A percentile compares a stretch with the other conserved stretches of the same genome.
Conservation (phyloP, 1,140 invertebrate genomes). For the Drosophila tropicalis region DNA sequence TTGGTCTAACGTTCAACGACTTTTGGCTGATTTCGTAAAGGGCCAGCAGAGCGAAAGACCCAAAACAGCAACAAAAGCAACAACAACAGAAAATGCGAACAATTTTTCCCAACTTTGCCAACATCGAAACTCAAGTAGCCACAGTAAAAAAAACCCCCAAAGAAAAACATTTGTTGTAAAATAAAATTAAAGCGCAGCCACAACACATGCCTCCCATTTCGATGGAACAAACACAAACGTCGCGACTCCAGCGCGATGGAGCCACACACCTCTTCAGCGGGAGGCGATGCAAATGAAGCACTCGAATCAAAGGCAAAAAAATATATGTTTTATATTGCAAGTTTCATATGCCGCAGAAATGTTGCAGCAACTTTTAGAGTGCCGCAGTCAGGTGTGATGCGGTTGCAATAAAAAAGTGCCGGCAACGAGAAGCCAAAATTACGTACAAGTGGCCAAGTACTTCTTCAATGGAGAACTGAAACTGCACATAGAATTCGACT, state of each 20-base stretch:
- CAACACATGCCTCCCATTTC: conserved; percentile 77
- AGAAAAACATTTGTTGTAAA: conserved; percentile 47
- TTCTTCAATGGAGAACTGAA: no score
- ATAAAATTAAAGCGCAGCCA: conserved; percentile 39
- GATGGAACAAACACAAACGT: conserved; percentile 56
- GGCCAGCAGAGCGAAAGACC: conserved; percentile 62
- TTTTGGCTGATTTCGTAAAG: conserved; percentile 78
- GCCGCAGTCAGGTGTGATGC: conserved; percentile 13
- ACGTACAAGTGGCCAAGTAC: neutral
- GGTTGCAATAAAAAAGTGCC: neutral
- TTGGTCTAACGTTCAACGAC: conserved; percentile 68
- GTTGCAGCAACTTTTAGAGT: conserved; percentile 64
- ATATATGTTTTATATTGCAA: conserved; percentile 33
- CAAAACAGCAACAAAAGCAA: conserved; percentile 23
- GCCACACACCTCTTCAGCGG: conserved; percentile 12
- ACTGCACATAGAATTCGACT: no score
- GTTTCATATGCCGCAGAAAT: conserved; percentile 54
- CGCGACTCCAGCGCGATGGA: no score
- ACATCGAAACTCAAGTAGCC: conserved; percentile 66
- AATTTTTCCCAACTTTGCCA: conserved; percentile 42
- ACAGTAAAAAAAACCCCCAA: conserved; percentile 35
- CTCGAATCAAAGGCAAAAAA: conserved; percentile 30
- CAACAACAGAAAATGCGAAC: conserved; percentile 21
- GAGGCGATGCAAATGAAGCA: conserved; percentile 11
- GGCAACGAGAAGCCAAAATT: neutral